Percentiles rank a stretch among this genome's conserved stretches.
phyloP scores from a whole-genome alignment of 2,797 vertebrate species.

The Meda fulgida region DNA sequence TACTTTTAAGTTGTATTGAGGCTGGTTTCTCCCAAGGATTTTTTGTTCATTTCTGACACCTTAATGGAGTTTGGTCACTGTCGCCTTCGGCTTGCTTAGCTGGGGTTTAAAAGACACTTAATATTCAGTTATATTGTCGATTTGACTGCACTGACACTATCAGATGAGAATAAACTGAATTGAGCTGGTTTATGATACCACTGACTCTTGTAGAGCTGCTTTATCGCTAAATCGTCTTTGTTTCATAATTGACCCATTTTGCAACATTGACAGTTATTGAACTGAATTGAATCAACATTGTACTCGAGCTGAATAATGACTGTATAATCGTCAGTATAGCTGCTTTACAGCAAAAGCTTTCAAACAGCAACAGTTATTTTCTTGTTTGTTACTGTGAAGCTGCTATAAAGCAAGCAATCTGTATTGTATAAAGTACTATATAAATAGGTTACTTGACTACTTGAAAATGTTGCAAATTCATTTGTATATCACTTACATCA shows the following conservation, averaged over 20 bases:
- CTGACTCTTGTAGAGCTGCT: background rate
- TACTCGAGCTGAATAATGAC: background rate
- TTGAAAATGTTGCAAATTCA: background rate
- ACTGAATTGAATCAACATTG: background rate
- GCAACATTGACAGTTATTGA: background rate
- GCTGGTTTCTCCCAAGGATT: background rate
- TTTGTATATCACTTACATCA: background rate
- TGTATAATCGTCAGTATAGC: background rate
- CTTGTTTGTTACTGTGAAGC: background rate
- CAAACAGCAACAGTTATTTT: no score
- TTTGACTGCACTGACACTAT: background rate
- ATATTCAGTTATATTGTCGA: background rate
- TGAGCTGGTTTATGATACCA: background rate
- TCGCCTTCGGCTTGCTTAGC: background rate
- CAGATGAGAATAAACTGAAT: background rate
- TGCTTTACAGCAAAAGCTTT: background rate
- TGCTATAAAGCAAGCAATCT: background rate
- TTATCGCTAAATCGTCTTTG: background rate
- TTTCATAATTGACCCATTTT: background rate
- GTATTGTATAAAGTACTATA: background rate
- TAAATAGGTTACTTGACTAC: background rate
- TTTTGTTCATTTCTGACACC: background rate
- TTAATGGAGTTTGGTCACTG: background rate
- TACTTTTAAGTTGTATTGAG: background rate
- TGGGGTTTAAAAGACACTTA: background rate